A percentile compares a stretch with the other conserved stretches of the same genome.
Evolutionary conservation across 2,797 vertebrate genomes (phyloP).

Genomic region (Percopsis omiscomaycus): DNA sequence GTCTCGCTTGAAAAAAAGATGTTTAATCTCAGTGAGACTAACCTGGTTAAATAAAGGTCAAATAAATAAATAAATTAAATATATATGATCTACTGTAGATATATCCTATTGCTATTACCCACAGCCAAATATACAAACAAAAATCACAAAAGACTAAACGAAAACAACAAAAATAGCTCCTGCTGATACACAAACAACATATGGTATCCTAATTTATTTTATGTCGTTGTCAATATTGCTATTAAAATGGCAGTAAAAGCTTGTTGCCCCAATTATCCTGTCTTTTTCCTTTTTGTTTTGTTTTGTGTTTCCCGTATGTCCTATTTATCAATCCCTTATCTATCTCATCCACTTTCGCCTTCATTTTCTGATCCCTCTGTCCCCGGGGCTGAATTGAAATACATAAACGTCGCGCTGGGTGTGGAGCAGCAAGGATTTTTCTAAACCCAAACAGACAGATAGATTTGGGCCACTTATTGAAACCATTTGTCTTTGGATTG

Average conservation of each 20-base stretch:
- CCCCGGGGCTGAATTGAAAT: slow-evolving; percentile 15
- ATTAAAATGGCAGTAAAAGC: slow-evolving; percentile 22
- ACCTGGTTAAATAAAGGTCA: not conserved
- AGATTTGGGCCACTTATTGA: slow-evolving; percentile 66
- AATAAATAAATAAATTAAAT: no score
- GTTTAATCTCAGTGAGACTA: not conserved
- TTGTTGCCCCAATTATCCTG: slow-evolving; percentile 31
- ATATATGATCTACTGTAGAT: no score
- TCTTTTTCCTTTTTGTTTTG: slow-evolving; percentile 18
- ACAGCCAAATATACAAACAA: no score
- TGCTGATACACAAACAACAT: no score
- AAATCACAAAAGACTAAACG: no score
- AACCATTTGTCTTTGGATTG: slow-evolving; percentile 70
- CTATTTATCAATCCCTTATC: slow-evolving; percentile 36
- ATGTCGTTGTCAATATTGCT: slow-evolving; percentile 39
- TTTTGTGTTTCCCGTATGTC: slow-evolving; percentile 19
- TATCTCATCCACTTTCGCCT: slow-evolving; percentile 30
- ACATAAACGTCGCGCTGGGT: slow-evolving; percentile 37
- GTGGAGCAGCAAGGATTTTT: slow-evolving; percentile 33
- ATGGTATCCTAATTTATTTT: slow-evolving; percentile 13
- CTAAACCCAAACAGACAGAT: slow-evolving; percentile 66
- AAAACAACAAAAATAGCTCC: no score
- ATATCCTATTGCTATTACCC: no score
- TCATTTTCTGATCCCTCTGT: slow-evolving; percentile 17
- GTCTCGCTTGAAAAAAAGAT: no score